Evolutionary conservation across 2,797 vertebrate species (phyloP).

Genomic region (Anguilla pacifica): DNA sequence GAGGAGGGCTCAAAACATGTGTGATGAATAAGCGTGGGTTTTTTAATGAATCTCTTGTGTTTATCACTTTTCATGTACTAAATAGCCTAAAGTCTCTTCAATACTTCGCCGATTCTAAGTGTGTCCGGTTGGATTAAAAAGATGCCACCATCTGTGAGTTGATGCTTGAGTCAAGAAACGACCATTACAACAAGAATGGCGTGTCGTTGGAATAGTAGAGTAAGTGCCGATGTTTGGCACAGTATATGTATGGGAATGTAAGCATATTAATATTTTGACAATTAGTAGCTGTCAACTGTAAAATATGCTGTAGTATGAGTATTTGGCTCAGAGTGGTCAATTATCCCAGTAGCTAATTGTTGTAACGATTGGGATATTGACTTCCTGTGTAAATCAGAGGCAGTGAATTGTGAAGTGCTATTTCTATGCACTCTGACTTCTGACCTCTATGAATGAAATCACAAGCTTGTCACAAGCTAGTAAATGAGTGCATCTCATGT

Average conservation of each 20-base stretch:
- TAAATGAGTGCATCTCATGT: constrained; percentile 35
- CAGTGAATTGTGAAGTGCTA: constrained; percentile 69
- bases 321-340: constrained; percentile 55
- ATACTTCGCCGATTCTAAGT: constrained; percentile 7
- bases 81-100: neutral
- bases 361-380: constrained; percentile 67
- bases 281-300: constrained; percentile 55
- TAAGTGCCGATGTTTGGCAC: constrained; percentile 21
- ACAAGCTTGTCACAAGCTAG: constrained; percentile 23
- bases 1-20: neutral
- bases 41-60: neutral
- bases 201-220: constrained; percentile 41
- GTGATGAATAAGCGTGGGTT: neutral
- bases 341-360: constrained; percentile 47
- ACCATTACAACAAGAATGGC: neutral
- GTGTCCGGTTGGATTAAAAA: neutral
- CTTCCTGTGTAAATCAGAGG: constrained; percentile 73
- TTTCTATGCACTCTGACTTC: constrained; percentile 67
- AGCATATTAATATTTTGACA: constrained; percentile 42
- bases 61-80: neutral
- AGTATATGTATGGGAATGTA: neutral
- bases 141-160: neutral
- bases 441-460: constrained; percentile 54
- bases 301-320: constrained; percentile 54
- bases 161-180: neutral